Conservation (phyloP, 2,113 vertebrate genomes). For the Pavo muticus region DNA sequence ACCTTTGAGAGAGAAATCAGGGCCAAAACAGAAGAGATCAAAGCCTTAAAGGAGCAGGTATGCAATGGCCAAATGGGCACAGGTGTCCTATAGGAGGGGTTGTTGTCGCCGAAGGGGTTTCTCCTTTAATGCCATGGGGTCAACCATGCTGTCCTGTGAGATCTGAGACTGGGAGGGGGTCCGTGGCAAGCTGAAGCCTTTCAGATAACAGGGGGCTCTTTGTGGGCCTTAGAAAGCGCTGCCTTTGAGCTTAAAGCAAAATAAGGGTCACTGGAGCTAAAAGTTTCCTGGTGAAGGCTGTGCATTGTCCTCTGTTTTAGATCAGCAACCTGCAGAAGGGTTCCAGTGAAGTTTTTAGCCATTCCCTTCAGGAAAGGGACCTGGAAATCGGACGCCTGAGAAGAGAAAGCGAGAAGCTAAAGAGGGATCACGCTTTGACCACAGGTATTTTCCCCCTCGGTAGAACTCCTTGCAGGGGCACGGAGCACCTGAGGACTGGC, state of each 20-base stretch:
- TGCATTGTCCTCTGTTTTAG: not conserved
- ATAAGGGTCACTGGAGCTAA: not conserved
- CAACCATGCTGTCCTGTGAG: not conserved
- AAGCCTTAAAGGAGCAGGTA: conserved; percentile 81
- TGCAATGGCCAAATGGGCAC: rapidly evolving
- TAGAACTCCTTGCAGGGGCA: not conserved
- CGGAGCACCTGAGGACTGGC: not conserved
- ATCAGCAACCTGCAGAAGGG: conserved; percentile 70
- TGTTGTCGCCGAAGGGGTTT: not conserved
- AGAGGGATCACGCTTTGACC: conserved; percentile 48
- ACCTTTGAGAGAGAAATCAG: conserved; percentile 52
- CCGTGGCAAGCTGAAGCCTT: not conserved
- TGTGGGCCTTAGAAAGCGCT: not conserved
- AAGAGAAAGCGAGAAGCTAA: conserved; percentile 74
- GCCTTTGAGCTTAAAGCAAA: not conserved
- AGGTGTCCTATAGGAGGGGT: rapidly evolving
- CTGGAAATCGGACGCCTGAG: conserved; percentile 74
- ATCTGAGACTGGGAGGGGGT: not conserved
- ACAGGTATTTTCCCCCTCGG: conserved; percentile 64
- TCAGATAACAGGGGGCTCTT: not conserved
- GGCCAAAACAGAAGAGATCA: conserved; percentile 77
- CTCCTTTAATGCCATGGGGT: too few relatives aligned
- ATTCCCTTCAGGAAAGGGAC: conserved; percentile 78
- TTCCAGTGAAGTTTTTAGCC: conserved; percentile 71
- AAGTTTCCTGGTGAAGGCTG: rapidly evolving